These are phyloP conservation scores for Cherax quadricarinatus DNA, from an alignment of 1,140 invertebrate genomes.

Conservation along the genomic window DNA sequence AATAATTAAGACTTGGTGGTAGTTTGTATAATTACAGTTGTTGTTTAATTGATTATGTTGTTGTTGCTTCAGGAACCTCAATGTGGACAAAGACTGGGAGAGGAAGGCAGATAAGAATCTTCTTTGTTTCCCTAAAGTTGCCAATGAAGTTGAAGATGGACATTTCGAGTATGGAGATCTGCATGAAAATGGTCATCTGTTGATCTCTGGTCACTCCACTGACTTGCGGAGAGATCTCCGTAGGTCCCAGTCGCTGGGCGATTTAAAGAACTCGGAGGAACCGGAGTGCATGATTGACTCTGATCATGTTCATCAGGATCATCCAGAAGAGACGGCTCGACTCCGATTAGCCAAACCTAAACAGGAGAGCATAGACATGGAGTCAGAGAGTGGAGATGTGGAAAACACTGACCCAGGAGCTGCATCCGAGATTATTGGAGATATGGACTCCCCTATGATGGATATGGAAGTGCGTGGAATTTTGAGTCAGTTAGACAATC, in stretches of 20 bases:
- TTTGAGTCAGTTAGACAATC: slow-evolving; percentile 74
- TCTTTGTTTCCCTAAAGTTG: slow-evolving; percentile 64
- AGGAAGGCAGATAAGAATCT: slow-evolving; percentile 70
- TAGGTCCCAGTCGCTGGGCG: slow-evolving; percentile 79
- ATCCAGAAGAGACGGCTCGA: slow-evolving; percentile 68
- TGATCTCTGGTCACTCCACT: slow-evolving; percentile 73
- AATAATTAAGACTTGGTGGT: too few relatives aligned
- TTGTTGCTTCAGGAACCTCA: slow-evolving; percentile 60
- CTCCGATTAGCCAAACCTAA: slow-evolving; percentile 58
- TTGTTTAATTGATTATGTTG: neutral
- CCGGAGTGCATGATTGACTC: slow-evolving; percentile 64
- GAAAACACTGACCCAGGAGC: slow-evolving; percentile 71
- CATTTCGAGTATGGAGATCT: slow-evolving; percentile 80
- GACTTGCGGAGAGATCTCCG: slow-evolving; percentile 76
- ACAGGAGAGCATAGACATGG: slow-evolving; percentile 63
- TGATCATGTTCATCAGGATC: slow-evolving; percentile 71
- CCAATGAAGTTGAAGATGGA: slow-evolving; percentile 77
- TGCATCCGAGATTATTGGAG: slow-evolving; percentile 71
- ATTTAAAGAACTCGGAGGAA: slow-evolving; percentile 75
- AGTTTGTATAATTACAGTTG: too few relatives aligned
- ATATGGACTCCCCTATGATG: slow-evolving; percentile 78
- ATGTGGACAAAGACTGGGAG: slow-evolving; percentile 67
- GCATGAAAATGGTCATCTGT: slow-evolving; percentile 75
- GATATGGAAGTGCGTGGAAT: slow-evolving; percentile 79
- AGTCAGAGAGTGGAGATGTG: slow-evolving; percentile 70